Evolutionary conservation across 2,888 invertebrate species (phyloP), one percentile per base, ranked within the genome.

Genomic region (Ormyrus rosae): DNA sequence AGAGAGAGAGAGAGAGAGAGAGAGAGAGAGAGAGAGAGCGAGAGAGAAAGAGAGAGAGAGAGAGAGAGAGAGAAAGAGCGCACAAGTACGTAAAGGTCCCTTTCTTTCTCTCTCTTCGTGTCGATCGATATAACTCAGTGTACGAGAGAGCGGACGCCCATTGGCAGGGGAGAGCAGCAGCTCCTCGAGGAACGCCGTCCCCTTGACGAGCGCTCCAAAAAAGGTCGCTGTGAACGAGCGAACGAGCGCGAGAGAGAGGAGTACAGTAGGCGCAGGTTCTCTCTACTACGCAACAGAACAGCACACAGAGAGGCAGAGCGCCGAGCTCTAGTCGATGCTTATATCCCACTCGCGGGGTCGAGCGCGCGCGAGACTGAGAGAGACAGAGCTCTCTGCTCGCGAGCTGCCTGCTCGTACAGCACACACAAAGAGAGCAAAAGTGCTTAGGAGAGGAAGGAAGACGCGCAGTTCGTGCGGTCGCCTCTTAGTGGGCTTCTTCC

Each of bases 51-150:
- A 65, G n/a, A 13, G 50, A 65, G 11, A 7, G 34, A 65, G 13
- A 5, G 50, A 50, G 8, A n/a, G 61, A 13, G 13, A 13, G 13
- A 13, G 13, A 13, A 13, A 13, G 13, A 19, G 19, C 19, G 63
- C 4, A 63, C 63, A 72, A 72, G 63, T 72, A 72, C 72, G 72
- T 63, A 72, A 61, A 46, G 9, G 19, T 70, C 58, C 51, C 72
- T 63, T 34, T 65, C 65, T 45, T 13, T 65, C 65, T 56, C 34
- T 34, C 4, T 34, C 34, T 34, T 34, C 34, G 34, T 4, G 11
- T 55, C n/a, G 56, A 6, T 56, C 11, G 6, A 13, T 56, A 34
- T 34, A 34, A 34, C 56, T 56, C 6, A 11, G n/a, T 13, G n/a
- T 6, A 56, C n/a, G n/a, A 11, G 56, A 56, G 56, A 56, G 56